Percentiles rank a stretch among this genome's conserved stretches.
Evolutionary conservation across 2,797 vertebrate genomes (phyloP).

Genomic region (Halcyon leucocephala): DNA sequence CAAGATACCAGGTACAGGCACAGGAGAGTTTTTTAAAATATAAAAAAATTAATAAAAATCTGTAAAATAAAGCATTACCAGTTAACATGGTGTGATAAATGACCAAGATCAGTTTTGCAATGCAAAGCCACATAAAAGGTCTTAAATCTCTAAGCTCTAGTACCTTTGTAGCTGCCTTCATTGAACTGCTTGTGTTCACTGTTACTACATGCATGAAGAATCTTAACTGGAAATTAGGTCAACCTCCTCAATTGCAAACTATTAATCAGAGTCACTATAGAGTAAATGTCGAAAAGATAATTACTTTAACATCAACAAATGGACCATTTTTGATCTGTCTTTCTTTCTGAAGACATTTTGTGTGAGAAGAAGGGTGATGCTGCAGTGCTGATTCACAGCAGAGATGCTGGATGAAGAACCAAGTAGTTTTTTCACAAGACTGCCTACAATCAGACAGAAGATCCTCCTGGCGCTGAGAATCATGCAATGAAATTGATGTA

Average conservation of each 20-base stretch:
- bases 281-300: background rate
- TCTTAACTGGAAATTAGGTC: background rate
- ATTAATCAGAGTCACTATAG: background rate
- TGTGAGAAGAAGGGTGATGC: accelerated
- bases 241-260: background rate
- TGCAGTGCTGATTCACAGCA: background rate
- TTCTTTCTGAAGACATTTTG: background rate
- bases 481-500: background rate
- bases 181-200: background rate
- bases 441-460: background rate
- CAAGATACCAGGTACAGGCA: background rate
- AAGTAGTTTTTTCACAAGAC: background rate
- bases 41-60: too few relatives aligned
- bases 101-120: background rate
- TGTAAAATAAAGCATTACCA: background rate
- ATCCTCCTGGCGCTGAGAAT: background rate
- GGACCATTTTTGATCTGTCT: background rate
- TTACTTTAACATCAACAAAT: background rate
- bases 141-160: background rate
- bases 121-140: background rate
- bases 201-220: background rate
- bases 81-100: background rate
- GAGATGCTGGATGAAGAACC: background rate
- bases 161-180: background rate
- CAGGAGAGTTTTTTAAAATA: background rate